Evolutionary conservation across 2,797 vertebrate species (phyloP).

Genomic region (Notoglanidium macrostoma): DNA sequence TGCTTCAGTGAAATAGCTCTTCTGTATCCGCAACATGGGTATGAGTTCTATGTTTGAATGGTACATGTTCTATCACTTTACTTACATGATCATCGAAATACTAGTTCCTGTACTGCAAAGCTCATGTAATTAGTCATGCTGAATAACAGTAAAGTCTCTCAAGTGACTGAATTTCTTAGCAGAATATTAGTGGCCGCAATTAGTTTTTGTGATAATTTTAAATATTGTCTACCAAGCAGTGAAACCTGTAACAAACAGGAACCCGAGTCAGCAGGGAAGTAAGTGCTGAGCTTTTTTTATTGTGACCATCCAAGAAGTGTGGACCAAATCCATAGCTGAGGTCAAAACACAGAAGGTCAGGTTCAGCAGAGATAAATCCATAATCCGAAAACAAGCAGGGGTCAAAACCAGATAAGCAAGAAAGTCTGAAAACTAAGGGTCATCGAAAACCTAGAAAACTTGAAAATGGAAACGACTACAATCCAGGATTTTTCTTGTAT

Average conservation of each 20-base stretch:
- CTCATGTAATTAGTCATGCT: background rate
- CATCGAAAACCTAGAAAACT: background rate
- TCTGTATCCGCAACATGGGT: background rate
- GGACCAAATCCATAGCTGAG: background rate
- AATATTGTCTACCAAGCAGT: background rate
- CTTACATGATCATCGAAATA: background rate
- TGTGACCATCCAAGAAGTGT: background rate
- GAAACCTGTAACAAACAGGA: background rate
- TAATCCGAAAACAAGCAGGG: background rate
- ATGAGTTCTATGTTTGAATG: background rate
- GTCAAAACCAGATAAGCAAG: background rate
- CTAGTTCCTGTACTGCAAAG: background rate
- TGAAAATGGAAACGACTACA: background rate
- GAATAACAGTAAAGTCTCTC: background rate
- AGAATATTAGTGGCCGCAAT: too few species aligned
- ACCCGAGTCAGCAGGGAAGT: background rate
- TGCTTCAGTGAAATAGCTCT: background rate
- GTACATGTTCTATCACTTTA: background rate
- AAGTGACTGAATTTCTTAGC: background rate
- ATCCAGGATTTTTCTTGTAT: background rate
- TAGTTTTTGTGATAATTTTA: too few species aligned
- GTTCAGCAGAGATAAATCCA: background rate
- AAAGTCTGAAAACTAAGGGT: background rate
- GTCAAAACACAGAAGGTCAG: conserved; percentile 9
- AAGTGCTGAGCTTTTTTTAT: background rate